Base-by-base conservation (phyloP, 2,797 vertebrate species). In the Denticeps clupeoides region DNA sequence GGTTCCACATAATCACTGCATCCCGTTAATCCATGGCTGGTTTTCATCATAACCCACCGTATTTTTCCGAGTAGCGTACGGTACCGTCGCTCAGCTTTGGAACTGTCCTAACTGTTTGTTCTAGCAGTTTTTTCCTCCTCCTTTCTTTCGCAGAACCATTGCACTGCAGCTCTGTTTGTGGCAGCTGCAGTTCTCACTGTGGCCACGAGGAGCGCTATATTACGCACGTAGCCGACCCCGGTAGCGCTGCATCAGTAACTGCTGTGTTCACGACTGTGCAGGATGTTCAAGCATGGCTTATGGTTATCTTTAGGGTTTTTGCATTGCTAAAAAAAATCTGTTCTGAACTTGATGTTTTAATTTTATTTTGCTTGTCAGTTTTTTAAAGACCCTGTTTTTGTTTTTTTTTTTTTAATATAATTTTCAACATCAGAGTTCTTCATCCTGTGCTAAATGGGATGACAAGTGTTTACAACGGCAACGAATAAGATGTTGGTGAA, bases 381-480 rank as follows among this genome's bases (percentile, higher is more conserved):
- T 21, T 62, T 70, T 46, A 69, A 57, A 49, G 65, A 73, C 55
- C 60, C 64, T 70, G 67, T 64, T 69, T 59, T 71, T 69, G 62
- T 71, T 67, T 52, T 64, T 66, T 69, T 68, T 69, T 41, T 65
- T 69, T 21, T 70, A 53, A 47, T 70, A 62, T 71, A 43, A 51
- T 64, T 78, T 77, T 75, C 65, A 72, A 69, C 71, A 75, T 77
- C 60, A 70, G 72, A 75, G 67, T 77, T 73, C 49, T 67, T 65
- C 69, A 71, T 79, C 77, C 76, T 61, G 29, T 68, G 69, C 58
- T 53, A 32, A 47, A 70, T 58, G 63, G 80, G 80, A 76, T 81
- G 78, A 65, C 73, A 70, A 74, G 73, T 85, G 84, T 84, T 85
- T 85, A 85, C 83, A 83, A 74, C 73, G 55, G 71, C 70, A 69